Percentiles rank a stretch among this genome's conserved stretches.
Evolutionary conservation across 2,113 vertebrate species (phyloP).

Genomic region (Psilopogon haemacephalus): DNA sequence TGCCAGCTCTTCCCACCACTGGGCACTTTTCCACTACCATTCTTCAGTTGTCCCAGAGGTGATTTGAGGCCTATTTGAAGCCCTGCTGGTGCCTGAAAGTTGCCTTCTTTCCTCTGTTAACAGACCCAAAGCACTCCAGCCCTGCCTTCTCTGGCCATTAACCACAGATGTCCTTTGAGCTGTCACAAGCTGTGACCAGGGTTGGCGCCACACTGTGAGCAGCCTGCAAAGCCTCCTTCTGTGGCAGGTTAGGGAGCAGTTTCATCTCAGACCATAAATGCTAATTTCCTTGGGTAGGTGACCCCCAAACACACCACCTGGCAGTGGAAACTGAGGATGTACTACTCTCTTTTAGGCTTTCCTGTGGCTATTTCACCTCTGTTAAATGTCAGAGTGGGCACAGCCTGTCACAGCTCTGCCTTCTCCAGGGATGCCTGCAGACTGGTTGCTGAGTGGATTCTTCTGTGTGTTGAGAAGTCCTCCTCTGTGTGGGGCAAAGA

Average conservation of each 20-base stretch:
- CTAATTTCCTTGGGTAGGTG: not conserved
- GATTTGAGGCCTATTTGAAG: not conserved
- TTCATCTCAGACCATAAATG: not conserved
- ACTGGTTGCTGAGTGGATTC: not conserved
- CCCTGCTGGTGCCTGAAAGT: not conserved
- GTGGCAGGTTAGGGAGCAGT: too few relatives aligned
- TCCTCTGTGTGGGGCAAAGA: not conserved
- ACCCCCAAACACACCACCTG: not conserved
- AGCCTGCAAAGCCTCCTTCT: not conserved
- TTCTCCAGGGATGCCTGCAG: not conserved
- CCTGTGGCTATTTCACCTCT: not conserved
- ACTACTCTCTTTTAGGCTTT: not conserved
- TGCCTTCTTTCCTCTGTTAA: not conserved
- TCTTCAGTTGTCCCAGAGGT: not conserved
- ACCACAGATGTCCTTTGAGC: not conserved
- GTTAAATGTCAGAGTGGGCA: not conserved
- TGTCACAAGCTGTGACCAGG: not conserved
- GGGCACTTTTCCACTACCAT: not conserved
- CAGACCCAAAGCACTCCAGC: not conserved
- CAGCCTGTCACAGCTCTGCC: not conserved
- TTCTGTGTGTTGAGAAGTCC: not conserved
- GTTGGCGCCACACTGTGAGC: not conserved
- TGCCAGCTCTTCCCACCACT: rapidly evolving
- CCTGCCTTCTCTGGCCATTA: not conserved
- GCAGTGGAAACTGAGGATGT: not conserved